Conservation (phyloP, 2,797 vertebrate species). For the Cercopithecus petaurista region DNA sequence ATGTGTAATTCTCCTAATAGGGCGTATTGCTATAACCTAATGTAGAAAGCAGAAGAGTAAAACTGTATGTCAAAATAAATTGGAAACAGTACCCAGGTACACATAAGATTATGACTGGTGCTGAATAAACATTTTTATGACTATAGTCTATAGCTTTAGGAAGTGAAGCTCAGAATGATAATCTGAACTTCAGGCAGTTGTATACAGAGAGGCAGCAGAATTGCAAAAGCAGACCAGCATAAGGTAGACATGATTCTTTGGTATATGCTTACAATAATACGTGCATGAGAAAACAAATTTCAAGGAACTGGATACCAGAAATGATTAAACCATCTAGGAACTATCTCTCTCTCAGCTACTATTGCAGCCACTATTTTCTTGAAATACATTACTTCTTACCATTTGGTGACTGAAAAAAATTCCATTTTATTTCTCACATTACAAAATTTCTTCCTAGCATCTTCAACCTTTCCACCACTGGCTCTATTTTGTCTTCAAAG, state of each 20-base stretch:
- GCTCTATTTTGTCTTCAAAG: not conserved
- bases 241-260: not conserved
- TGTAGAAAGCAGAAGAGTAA: not conserved
- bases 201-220: not conserved
- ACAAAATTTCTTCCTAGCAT: not conserved
- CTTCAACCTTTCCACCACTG: not conserved
- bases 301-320: not conserved
- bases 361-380: not conserved
- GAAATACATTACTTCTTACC: not conserved
- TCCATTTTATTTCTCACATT: not conserved
- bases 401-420: not conserved
- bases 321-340: not conserved
- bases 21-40: slow-evolving; percentile 90
- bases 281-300: not conserved
- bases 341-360: not conserved
- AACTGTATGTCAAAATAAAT: not conserved
- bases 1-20: slow-evolving; percentile 85
- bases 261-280: not conserved
- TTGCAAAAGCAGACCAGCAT: not conserved
- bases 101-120: not conserved
- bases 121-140: not conserved
- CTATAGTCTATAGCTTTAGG: not conserved
- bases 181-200: not conserved
- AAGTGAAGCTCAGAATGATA: not conserved
- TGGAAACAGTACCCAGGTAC: not conserved